Base-by-base conservation (phyloP, 1,140 invertebrate genomes). In the Aphaenogaster ashmeadi region DNA sequence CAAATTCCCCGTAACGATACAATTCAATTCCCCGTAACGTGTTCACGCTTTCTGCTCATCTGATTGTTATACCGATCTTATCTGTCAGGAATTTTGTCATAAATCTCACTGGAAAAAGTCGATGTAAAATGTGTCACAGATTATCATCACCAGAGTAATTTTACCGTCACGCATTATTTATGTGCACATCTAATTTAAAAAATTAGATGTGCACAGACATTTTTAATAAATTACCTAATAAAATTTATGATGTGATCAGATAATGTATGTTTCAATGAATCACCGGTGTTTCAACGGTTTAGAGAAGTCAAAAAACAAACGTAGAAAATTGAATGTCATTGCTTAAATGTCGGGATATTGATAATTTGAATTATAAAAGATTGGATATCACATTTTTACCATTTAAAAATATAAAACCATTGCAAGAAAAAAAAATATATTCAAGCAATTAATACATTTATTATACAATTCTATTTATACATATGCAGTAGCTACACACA, bases 61-160 rank as follows among this genome's bases (percentile, higher is more conserved):
- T 27, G 52, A 58, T 72, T 44, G 3, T 83, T 44, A 15, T 33
- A 33, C 11, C 3, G 54, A 74, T 60, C 50, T 58, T 83, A 83
- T 72, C 79, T 71, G 50, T 1, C 38, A 74, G 52, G 18, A 83
- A 83, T 83, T 56, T 72, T 74, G 18, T 74, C 54, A 60, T 60
- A 83, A 58, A 83, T 74, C 41, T 47, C 69, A 13, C 3, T 44
- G 2, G 18, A 60, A 33, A 47, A 38, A 41, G 33, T 81, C 15
- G 52, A 41, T 27, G 6, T 74, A n/a, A 83, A 83, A 72, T 44
- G 4, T 52, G 11, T 54, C 21, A 54, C 7, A 8, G 6, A 67
- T 79, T 79, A 4, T 36, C 33, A 47, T 64, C 18, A 1, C 3
- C 18, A 21, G 13, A 67, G 36, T 41, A 0, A 60, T 54, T 38